Evolutionary conservation across 2,113 vertebrate species (phyloP).

Genomic region (Sitta europaea): DNA sequence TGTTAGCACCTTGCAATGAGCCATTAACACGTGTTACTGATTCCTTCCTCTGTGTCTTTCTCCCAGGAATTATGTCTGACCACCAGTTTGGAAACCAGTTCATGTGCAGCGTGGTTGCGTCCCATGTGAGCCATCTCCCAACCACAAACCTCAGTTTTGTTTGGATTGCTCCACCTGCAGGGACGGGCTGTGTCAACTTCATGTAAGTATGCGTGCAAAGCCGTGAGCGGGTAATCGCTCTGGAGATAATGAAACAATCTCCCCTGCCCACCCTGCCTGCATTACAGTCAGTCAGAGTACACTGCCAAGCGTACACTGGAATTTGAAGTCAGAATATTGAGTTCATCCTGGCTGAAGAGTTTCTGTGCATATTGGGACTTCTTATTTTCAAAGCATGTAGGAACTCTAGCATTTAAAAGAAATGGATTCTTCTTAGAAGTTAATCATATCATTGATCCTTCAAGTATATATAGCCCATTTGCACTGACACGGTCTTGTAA

Average conservation of each 20-base stretch:
- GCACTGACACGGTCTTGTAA: background rate
- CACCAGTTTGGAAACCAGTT: slow-evolving; percentile 96
- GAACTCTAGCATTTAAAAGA: background rate
- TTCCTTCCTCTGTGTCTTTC: background rate
- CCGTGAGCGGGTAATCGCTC: fast-evolving
- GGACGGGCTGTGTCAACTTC: slow-evolving; percentile 98
- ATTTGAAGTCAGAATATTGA: background rate
- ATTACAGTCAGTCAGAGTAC: background rate
- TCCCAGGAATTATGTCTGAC: slow-evolving; percentile 90
- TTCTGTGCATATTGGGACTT: background rate
- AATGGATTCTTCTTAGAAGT: background rate
- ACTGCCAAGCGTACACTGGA: background rate
- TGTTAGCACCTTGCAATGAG: background rate
- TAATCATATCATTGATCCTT: background rate
- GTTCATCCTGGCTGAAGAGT: background rate
- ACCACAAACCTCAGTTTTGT: slow-evolving; percentile 95
- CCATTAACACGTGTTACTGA: background rate
- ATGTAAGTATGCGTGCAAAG: slow-evolving; percentile 77
- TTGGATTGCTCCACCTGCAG: slow-evolving; percentile 95
- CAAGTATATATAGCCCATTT: background rate
- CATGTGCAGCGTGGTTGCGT: slow-evolving; percentile 97
- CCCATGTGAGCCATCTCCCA: slow-evolving; percentile 93
- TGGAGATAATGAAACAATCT: background rate
- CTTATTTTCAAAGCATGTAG: background rate
- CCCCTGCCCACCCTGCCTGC: background rate